These are phyloP conservation scores for Megathymus violae DNA, from an alignment of 1,140 invertebrate species.

Conservation along the genomic window DNA sequence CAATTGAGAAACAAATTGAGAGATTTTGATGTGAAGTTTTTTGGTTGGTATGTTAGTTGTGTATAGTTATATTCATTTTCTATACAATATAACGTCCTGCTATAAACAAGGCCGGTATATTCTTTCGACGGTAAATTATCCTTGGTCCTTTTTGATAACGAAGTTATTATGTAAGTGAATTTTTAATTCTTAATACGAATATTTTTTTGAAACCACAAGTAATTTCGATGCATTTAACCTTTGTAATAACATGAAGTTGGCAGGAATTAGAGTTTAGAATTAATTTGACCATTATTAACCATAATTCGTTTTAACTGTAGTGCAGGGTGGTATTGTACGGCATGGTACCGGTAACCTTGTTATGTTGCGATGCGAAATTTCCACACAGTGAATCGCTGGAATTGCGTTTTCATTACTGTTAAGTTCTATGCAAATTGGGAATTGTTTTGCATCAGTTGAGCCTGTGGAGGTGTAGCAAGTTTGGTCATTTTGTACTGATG, in stretches of 20 bases:
- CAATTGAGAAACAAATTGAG: constrained; percentile 16
- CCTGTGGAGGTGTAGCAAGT: not conserved
- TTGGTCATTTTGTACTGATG: not conserved
- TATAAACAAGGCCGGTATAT: no score
- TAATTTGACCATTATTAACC: not conserved
- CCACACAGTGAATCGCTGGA: constrained; percentile 57
- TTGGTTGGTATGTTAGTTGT: not conserved
- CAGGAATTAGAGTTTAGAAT: no score
- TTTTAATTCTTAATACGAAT: no score
- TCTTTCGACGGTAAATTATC: no score
- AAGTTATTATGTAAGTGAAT: no score
- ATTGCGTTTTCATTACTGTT: constrained; percentile 58
- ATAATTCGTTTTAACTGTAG: not conserved
- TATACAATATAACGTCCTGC: no score
- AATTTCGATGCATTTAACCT: no score
- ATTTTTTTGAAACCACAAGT: no score
- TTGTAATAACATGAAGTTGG: no score
- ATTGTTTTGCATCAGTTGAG: not conserved
- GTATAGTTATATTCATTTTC: no score
- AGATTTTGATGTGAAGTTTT: constrained; percentile 20
- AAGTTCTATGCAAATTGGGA: constrained; percentile 59
- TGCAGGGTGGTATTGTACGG: not conserved
- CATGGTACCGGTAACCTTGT: not conserved
- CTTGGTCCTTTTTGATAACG: no score
- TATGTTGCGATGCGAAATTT: constrained; percentile 56